Base-by-base conservation (phyloP, 2,888 invertebrate genomes). In the Octodonta nipae region DNA sequence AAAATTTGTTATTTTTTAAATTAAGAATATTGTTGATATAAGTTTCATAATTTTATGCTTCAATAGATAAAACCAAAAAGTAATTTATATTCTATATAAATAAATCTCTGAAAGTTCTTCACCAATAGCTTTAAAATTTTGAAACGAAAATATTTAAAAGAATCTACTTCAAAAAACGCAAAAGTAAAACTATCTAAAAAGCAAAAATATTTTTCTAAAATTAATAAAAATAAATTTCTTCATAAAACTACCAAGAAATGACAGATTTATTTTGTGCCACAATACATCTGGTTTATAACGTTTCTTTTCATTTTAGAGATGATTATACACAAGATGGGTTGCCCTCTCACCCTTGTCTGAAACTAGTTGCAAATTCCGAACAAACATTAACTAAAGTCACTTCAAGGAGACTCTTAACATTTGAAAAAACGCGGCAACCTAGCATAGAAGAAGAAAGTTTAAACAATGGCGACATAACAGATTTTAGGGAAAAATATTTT, bases 351-450 rank as follows among this genome's bases (percentile, higher is more conserved):
- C 75, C 79, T 2, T 79, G 83, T 50, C 65, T 98, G 36, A 52
- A 63, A 35, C 60, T 96, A 31, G 63, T 85, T 17, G 75, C 77
- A 13, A 93, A 88, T 65, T 84, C 86, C 5, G 93, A 96, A 61
- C 96, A 98, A 62, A 65, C 75, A 11, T 63, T 98, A 29, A 86
- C 81, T 8, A 75, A 74, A 45, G 71, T 79, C 45, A 80, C 88
- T 0, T 77, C 87, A 7, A 68, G 95, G 13, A 64, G 91, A 28
- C 67, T 95, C 25, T 71, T 95, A 14, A 89, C 91, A 0, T 89
- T 84, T 61, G 75, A 80, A 59, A 93, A 92, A 65, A 56, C 70
- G 1, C 56, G 62, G 13, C 75, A 79, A 37, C 66, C 71, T 0
- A 50, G 55, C 10, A 63, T 57, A 2, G 34, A 60, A 50, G 44